Base-by-base conservation (phyloP, 2,113 vertebrate species). In the Globicephala melas region DNA sequence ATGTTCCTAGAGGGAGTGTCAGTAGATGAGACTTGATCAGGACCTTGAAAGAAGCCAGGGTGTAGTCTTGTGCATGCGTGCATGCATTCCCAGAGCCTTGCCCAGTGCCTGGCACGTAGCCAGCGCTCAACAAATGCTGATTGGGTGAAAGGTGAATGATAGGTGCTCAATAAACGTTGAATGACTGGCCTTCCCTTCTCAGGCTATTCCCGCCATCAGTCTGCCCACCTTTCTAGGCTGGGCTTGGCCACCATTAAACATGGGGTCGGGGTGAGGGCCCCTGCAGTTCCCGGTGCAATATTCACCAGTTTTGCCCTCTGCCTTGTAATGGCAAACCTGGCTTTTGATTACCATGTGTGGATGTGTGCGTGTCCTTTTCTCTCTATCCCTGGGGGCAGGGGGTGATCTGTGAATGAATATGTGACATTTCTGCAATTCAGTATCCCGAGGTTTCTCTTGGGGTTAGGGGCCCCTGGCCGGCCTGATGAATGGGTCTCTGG, bases 221-320 rank as follows among this genome's bases (percentile, higher is more conserved):
- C 95, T 71, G 83, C 81, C 73, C 84, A 67, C 80, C 53, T 85
- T 28, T 50, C 36, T 47, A 33, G 79, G 92, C 79, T 8, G 74
- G 91, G 79, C 67, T 50, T 58, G 71, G 76, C 91, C 95, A 58
- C 96, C 91, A 50, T 67, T 62, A 85, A 74, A 63, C 53, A 36
- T 1, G 3, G 74, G 84, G 63, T 79, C 67, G 67, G 96, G 76
- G 15, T 12, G 31, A 79, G 81, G 74, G 60, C 92, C 96, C 95
- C 96, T 85, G 36, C 44, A 53, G 79, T 44, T 87, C 95, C 83
- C 8, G 90, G 97, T 94, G 94, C 96, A 96, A 89, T 97, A 89
- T 90, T 96, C 84, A 82, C 92, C 95, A 95, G 97, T 95, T 95
- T 97, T 97, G 96, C 96, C 94, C 84, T 95, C 89, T 87, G 93